Base-by-base conservation (phyloP, 1,140 invertebrate species). In the Carposina sasakii region DNA sequence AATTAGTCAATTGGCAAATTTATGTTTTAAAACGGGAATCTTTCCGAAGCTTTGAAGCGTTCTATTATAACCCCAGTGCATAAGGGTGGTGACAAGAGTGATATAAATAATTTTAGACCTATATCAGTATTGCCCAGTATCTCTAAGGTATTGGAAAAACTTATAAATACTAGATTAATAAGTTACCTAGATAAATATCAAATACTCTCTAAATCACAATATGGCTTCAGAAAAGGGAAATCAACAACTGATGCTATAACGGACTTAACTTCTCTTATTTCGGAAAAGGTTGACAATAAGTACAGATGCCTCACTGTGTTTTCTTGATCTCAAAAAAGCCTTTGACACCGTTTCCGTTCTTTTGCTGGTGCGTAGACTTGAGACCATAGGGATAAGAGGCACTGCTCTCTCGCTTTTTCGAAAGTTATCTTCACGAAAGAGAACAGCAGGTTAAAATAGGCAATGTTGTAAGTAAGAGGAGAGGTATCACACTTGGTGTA, bases 261-360 rank as follows among this genome's bases (percentile, higher is more conserved):
- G 0, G 2, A 43, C 17, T 24, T 52, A 12, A 20, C 24, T 21
- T 12, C 4, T 6, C 10, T 36, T 13, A 22, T 52, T 26, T 13
- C 30, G 10, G 15, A 13, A 3, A 51, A 52, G 23, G 33, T 62
- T 10, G 55, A 62, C 31, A 33, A 44, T 1, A 44, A 43, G 13
- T 30, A 44, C 37, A 56, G 52, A 52, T 23, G 12, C 19, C n/a
- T 54, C 10, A 52, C 13, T 15, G 34, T 67, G n/a, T 66, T 60
- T 36, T 22, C n/a, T 60, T 1, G 58, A 62, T 42, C 34, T 65
- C 15, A 36, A 16, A 24, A 65, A 63, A 45, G 61, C 59, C 8
- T 64, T 67, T 28, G 64, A 67, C 31, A 58, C 61, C 12, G 58
- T 68, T 13, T 40, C 52, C 23, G 43, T 63, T n/a, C 30, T 37